phyloP scores from a whole-genome alignment of 2,113 vertebrate genomes.

The Rhegmatorhina hoffmannsi region DNA sequence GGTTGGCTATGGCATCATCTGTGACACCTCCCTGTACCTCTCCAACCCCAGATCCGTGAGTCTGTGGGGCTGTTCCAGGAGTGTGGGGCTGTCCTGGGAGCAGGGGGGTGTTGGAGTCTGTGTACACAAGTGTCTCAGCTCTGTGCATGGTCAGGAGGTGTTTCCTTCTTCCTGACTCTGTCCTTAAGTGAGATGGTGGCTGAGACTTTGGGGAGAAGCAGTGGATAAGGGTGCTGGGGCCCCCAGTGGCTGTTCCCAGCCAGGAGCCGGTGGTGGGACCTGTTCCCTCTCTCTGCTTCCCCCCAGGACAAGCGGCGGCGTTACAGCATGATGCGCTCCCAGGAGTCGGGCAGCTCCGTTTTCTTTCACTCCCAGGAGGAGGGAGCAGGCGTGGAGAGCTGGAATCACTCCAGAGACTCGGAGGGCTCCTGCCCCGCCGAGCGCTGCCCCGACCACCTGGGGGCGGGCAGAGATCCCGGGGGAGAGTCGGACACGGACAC shows the following conservation, averaged over 20 bases:
- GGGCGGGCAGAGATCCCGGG: constrained; percentile 64
- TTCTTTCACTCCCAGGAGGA: constrained; percentile 95
- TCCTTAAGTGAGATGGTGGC: not conserved
- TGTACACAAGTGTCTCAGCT: accelerated
- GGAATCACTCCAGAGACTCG: constrained; percentile 58
- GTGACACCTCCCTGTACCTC: constrained; percentile 84
- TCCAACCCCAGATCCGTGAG: constrained; percentile 86
- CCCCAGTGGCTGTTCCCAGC: not conserved
- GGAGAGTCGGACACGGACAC: not conserved
- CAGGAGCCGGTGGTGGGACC: not conserved
- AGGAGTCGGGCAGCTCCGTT: constrained; percentile 90
- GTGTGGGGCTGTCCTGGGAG: accelerated
- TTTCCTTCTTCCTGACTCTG: not conserved
- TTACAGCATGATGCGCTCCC: constrained; percentile 87
- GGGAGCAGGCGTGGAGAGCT: constrained; percentile 52
- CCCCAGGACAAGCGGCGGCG: constrained; percentile 86
- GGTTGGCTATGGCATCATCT: constrained; percentile 87
- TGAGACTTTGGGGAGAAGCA: accelerated
- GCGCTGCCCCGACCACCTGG: constrained; percentile 46
- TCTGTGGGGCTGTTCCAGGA: accelerated
- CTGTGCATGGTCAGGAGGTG: not conserved
- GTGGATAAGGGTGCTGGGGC: not conserved
- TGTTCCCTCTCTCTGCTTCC: not conserved
- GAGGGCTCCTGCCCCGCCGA: constrained; percentile 49
- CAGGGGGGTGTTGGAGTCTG: accelerated